Base-by-base conservation (phyloP, 2,888 invertebrate species). In the Brachycybe producta region DNA sequence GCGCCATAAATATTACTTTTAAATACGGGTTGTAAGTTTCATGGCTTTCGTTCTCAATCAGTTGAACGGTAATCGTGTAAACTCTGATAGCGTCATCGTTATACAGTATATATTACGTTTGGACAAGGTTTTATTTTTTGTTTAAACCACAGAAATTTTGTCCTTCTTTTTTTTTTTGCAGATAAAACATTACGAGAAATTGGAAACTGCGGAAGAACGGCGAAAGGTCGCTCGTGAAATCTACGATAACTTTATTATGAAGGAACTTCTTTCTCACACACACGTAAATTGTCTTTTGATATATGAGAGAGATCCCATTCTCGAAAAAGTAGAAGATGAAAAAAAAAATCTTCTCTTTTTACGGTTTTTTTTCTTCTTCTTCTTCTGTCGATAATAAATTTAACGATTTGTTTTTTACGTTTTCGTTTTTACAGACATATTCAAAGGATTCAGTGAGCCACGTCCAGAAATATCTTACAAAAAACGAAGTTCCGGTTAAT, bases 231-330 rank as follows among this genome's bases (percentile, higher is more conserved):
- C 95, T 55, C 79, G 87, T 65, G 91, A 95, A 71, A 92, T 98
- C 65, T 98, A 98, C 74, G 98, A 98, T 74, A 94, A 92, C 76
- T 98, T 91, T 76, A 97, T 98, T 68, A 98, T 98, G 98, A 94
- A 94, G 71, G 98, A 99, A 77, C 79, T 99, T 69, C 77, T 98
- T 69, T 87, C 97, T 60, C 91, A 94, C 74, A 84, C 95, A 63
- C 95, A 98, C 76, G 97, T 97, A 76, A 85, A 86, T 80, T 46
- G 7, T 19, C 51, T 19, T 23, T 13, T 19, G 8, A 35, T 17
- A 35, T 35, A 35, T 35, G 15, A 35, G 19, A 35, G 35, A 35
- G 26, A 36, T n/a, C n/a, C n/a, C n/a, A n/a, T n/a, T n/a, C n/a
- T n/a, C n/a, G n/a, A 40, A 23, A 3, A 5, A 40, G 21, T 40